Percentiles rank a stretch among this genome's conserved stretches.
Conservation (phyloP, 2,888 invertebrate species). For the Tanaodytes sp. region DNA sequence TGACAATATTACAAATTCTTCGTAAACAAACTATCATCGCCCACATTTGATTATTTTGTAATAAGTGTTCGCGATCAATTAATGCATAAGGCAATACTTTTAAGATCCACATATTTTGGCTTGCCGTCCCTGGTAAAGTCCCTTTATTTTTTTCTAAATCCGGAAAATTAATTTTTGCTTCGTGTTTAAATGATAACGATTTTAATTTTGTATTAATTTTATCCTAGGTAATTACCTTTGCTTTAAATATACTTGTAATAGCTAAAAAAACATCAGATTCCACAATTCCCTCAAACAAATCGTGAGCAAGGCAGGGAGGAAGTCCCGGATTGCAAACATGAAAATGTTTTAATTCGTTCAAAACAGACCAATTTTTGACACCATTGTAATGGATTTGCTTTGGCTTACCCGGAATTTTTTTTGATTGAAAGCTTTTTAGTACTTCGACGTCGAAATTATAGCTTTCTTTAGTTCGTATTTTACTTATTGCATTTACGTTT, state of each 20-base stretch:
- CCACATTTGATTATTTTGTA: conserved; percentile 44
- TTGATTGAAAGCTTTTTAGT: background rate
- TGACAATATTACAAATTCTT: conserved; percentile 45
- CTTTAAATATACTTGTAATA: conserved; percentile 45
- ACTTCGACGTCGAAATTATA: conserved; percentile 9
- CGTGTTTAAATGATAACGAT: background rate
- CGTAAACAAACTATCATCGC: conserved; percentile 38
- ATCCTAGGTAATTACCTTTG: conserved; percentile 9
- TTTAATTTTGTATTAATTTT: background rate
- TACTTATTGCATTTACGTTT: conserved; percentile 4
- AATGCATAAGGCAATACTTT: conserved; percentile 36
- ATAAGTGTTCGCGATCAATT: background rate
- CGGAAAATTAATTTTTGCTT: conserved; percentile 19
- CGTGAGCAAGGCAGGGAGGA: conserved; percentile 58
- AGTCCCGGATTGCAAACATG: too few relatives aligned
- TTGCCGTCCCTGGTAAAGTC: conserved; percentile 38
- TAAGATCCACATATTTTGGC: conserved; percentile 43
- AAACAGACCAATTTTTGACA: background rate
- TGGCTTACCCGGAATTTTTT: background rate
- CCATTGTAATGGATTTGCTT: conserved; percentile 7
- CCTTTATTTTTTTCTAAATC: conserved; percentile 6
- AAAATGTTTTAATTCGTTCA: background rate
- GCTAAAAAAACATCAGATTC: conserved; percentile 51
- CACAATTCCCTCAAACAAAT: conserved; percentile 59
- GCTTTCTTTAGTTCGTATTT: conserved; percentile 15